Percentiles rank a stretch among this genome's conserved stretches.
Evolutionary conservation across 1,140 invertebrate species (phyloP).

Genomic region (Mycetomoellerius zeteki): DNA sequence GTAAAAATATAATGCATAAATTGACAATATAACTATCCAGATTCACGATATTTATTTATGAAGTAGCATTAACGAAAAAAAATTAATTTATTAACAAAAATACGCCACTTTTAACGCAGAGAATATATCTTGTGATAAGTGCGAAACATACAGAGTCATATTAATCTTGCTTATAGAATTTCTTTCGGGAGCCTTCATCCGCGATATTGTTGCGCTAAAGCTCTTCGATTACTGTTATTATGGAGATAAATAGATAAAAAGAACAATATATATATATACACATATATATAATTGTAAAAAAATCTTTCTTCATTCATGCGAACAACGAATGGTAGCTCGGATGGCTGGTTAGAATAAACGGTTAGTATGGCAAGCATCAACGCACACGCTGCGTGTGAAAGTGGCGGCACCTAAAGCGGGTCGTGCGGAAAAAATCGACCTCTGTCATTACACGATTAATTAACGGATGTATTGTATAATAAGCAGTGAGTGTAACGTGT

Average conservation of each 20-base stretch:
- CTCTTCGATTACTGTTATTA: not conserved
- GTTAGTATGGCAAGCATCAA: not conserved
- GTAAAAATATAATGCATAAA: not conserved
- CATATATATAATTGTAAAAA: conserved; percentile 14
- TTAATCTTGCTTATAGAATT: not conserved
- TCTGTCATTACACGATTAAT: conserved; percentile 23
- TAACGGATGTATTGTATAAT: conserved; percentile 8
- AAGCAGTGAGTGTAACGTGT: too few species aligned
- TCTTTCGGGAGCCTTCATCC: not conserved
- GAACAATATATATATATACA: not conserved
- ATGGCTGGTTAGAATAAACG: conserved; percentile 12
- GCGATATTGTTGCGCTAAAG: not conserved
- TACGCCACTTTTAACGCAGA: not conserved
- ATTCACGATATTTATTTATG: not conserved
- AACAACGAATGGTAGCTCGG: not conserved
- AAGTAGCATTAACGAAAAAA: not conserved
- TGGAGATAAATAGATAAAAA: conserved; percentile 5
- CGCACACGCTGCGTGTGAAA: conserved; percentile 13
- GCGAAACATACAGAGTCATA: not conserved
- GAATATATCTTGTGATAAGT: not conserved
- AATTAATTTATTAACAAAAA: not conserved
- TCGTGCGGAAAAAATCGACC: not conserved
- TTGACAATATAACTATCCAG: not conserved
- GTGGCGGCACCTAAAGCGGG: not conserved
- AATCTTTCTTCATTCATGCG: not conserved